Conservation (phyloP, 2,113 vertebrate species). For the Aldabrachelys gigantea region DNA sequence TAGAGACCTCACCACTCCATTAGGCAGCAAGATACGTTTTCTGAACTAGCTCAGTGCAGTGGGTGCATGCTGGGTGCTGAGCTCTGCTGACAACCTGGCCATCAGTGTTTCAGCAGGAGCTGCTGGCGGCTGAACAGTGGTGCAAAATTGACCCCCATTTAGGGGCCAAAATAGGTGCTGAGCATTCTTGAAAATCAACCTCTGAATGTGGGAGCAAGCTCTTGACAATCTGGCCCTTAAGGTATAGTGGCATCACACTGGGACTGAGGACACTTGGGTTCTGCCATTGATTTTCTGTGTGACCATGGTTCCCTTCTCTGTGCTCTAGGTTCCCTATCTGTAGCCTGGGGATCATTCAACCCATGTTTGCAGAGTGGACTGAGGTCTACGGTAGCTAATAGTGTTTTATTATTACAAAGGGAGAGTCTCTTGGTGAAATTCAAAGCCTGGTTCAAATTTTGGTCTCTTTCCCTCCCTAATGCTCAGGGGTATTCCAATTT, state of each 20-base stretch:
- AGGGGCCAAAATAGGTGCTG: not conserved
- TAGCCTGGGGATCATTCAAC: not conserved
- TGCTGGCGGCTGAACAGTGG: not conserved
- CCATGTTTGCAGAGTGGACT: no score
- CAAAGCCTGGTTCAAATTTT: not conserved
- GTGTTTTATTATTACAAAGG: not conserved
- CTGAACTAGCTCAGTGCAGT: not conserved
- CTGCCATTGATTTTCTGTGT: not conserved
- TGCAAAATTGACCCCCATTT: not conserved
- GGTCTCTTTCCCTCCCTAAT: not conserved
- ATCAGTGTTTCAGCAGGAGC: not conserved
- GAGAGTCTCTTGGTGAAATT: not conserved
- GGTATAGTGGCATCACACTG: not conserved
- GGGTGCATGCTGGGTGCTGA: not conserved
- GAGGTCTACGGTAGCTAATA: not conserved
- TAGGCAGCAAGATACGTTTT: not conserved
- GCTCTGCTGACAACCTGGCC: not conserved
- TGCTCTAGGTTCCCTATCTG: not conserved
- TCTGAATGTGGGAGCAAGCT: not conserved
- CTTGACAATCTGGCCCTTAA: not conserved
- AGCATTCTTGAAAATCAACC: not conserved
- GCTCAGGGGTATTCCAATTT: not conserved
- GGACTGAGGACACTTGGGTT: not conserved
- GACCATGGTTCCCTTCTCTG: not conserved
- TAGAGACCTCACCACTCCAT: not conserved